These are phyloP conservation scores for Hormaphis cornu DNA, from an alignment of 1,140 invertebrate genomes.

Conservation along the genomic window DNA sequence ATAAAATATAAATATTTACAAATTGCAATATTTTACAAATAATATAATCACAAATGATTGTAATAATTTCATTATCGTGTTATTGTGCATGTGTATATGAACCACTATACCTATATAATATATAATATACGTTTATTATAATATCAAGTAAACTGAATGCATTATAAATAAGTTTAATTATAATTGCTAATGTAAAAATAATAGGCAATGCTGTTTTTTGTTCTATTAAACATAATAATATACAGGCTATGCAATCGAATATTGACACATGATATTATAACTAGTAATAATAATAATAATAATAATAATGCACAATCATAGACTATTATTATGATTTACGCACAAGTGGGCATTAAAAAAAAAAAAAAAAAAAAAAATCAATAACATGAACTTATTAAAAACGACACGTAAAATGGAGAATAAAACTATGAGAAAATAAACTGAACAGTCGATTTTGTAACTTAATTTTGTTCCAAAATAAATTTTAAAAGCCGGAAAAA, in stretches of 20 bases:
- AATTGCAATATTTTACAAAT: constrained; percentile 27
- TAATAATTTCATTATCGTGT: constrained; percentile 1
- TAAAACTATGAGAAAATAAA: too few relatives aligned
- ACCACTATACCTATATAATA: not conserved
- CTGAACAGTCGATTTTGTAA: too few relatives aligned
- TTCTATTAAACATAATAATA: not conserved
- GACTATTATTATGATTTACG: too few relatives aligned
- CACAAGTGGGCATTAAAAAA: too few relatives aligned
- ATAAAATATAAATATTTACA: constrained; percentile 9
- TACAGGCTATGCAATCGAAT: constrained; percentile 1
- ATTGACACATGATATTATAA: not conserved
- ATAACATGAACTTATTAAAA: too few relatives aligned
- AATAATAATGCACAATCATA: too few relatives aligned
- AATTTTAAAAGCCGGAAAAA: not conserved
- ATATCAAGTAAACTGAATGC: not conserved
- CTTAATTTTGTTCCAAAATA: not conserved
- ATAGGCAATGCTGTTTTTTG: not conserved
- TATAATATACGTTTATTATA: too few relatives aligned
- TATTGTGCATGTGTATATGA: not conserved
- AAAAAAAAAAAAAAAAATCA: too few relatives aligned
- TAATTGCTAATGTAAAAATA: not conserved
- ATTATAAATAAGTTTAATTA: not conserved
- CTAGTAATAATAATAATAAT: too few relatives aligned
- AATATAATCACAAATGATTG: constrained; percentile 9
- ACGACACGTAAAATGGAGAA: too few relatives aligned